Conservation (phyloP, 2,888 invertebrate species). For the Thereva nobilitata region DNA sequence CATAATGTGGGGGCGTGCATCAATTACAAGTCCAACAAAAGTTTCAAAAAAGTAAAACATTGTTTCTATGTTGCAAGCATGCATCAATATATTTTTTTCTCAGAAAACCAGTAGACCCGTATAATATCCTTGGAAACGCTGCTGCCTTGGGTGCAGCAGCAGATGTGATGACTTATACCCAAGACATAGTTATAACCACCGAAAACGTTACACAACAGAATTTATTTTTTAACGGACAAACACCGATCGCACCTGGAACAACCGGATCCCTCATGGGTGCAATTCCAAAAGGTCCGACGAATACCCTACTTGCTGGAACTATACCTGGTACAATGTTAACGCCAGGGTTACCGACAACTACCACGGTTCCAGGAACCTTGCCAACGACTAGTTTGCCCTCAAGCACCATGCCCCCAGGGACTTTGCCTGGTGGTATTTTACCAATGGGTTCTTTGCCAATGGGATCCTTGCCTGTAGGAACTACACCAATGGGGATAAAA, state of each 20-base stretch:
- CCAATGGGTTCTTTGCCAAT: no score
- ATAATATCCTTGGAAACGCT: slow-evolving; percentile 52
- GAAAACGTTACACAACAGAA: slow-evolving; percentile 28
- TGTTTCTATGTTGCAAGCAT: slow-evolving; percentile 1
- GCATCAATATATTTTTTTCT: slow-evolving; percentile 1
- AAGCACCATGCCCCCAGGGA: no score
- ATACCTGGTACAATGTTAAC: no score
- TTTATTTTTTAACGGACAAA: no score
- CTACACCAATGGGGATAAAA: background rate
- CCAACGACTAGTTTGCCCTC: no score
- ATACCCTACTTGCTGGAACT: no score
- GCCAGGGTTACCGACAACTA: no score
- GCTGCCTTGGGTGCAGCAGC: slow-evolving; percentile 75
- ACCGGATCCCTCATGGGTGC: no score
- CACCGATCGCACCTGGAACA: no score
- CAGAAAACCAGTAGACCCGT: slow-evolving; percentile 53
- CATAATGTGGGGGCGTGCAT: slow-evolving; percentile 89
- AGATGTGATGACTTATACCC: slow-evolving; percentile 82
- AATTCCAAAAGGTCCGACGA: no score
- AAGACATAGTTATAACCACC: slow-evolving; percentile 66
- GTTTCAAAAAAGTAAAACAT: slow-evolving; percentile 62
- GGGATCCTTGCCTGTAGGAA: background rate
- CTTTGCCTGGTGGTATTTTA: no score
- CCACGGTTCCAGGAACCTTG: no score
- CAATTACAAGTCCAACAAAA: slow-evolving; percentile 84